Evolutionary conservation across 2,888 invertebrate genomes (phyloP), one percentile per base, ranked within the genome.

Genomic region (Hydropsyche betteni): DNA sequence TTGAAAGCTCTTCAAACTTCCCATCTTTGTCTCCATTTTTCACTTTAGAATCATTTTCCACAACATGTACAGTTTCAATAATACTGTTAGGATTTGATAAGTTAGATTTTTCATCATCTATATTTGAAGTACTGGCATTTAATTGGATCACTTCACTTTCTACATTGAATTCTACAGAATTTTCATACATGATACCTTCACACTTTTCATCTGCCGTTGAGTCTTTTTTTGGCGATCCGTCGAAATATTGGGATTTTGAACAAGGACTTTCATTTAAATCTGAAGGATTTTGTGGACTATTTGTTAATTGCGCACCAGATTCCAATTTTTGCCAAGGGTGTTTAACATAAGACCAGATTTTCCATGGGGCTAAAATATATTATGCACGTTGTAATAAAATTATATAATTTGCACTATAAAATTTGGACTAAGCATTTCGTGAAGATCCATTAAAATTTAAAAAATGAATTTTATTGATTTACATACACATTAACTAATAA

Each of bases 261-360:
- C 5, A n/a, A 14, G 24, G 38, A 55, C n/a, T 24, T 14, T 72
- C 72, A 16, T n/a, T 72, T 0, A 38, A 7, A 38, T 72, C 72
- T 33, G 69, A 51, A 24, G 24, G 7, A 70, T 70, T 52, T 53
- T 70, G 53, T 7, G 58, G 14, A 10, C 16, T 2, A 51, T 51
- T 50, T 36, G 72, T 12, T 14, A 72, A 34, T 5, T 55, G 72
- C 1, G 72, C 36, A 34, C 68, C 55, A 10, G 69, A 12, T 74
- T 74, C 68, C 6, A 75, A 72, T 10, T 69, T 52, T 36, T 79
- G 77, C 79, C 79, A 79, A 4, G 79, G 79, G 52, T 77, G 78
- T 72, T 78, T 78, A 0, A 79, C 79, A 38, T 79, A 79, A 5
- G 79, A 79, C 79, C 79, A 79, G 33, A 79, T 75, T 55, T 69